Base-by-base conservation (phyloP, 2,113 vertebrate genomes). In the Syngnathus typhle region DNA sequence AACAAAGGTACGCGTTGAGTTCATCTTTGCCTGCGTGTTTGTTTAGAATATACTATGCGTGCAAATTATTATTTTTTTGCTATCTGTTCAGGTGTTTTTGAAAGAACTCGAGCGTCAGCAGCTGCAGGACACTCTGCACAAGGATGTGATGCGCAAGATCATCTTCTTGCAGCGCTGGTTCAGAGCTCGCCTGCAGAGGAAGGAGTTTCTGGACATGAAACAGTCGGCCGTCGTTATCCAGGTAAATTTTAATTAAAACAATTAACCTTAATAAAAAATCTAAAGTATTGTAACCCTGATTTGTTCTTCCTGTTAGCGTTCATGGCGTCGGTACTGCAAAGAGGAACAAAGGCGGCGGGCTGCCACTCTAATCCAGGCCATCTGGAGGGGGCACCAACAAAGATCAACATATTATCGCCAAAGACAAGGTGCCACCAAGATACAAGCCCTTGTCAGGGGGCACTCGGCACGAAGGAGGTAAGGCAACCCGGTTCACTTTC, bases 101-200 rank as follows among this genome's bases (percentile, higher is more conserved):
- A 98, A 99, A 73, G 97, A 98, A 84, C 86, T 91, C 0, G 92
- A 94, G 67, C 85, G 96, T 10, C 96, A 99, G 83, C 85, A 90
- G 59, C 92, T 98, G 43, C 94, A 95, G 85, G 96, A 98, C 72
- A 92, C 87, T 0, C 89, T 98, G 74, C 96, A 98, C 85, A 93
- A 88, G 39, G 96, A 98, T n/a, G 96, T 99, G 0, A 94, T 98
- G 76, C 86, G 75, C 5, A 98, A 96, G 82, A 99, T 98, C 76
- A 79, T 98, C 74, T 92, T 95, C 37, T 92, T 99, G 11, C 96
- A 99, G 86, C 94, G 91, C 83, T 95, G 95, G 89, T 93, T 95
- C 82, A 91, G 92, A 69, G 91, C 92, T 86, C 89, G 82, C 51
- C 84, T 97, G 56, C 93, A 95, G 68, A 92, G 93, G 72, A 90